Conservation (phyloP, 30 jellyfish, hydroid and myxozoan species). For the Hydra vulgaris region DNA sequence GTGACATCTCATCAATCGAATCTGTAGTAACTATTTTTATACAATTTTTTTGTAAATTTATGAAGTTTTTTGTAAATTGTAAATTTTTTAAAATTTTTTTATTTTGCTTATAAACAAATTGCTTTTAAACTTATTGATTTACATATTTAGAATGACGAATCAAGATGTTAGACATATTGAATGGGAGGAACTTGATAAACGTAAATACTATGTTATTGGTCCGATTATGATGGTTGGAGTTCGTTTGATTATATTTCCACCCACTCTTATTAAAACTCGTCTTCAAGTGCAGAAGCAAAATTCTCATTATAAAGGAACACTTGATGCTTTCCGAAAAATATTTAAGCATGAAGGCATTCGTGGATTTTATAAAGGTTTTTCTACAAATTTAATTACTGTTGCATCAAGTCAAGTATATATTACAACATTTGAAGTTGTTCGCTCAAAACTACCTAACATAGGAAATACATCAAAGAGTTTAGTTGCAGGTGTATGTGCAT, state of each 20-base stretch:
- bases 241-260: conserved; percentile 74
- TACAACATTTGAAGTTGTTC: conserved; percentile 63
- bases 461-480: conserved; percentile 47
- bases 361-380: conserved; percentile 84
- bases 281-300: conserved; percentile 67
- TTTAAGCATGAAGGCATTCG: conserved; percentile 82
- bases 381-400: conserved; percentile 46
- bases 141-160: neutral
- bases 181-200: conserved; percentile 91
- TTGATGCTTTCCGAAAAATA: conserved; percentile 74
- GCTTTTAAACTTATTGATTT: too few species aligned
- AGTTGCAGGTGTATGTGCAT: conserved; percentile 85
- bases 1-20: too few species aligned
- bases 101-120: too few species aligned
- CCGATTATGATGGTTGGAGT: conserved; percentile 72
- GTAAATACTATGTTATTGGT: conserved; percentile 68
- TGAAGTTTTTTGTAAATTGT: too few species aligned
- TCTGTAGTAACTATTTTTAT: too few species aligned
- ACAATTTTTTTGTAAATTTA: too few species aligned
- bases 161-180: conserved; percentile 40
- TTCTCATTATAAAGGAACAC: conserved; percentile 58
- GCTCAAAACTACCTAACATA: conserved; percentile 42
- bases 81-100: too few species aligned
- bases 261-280: conserved; percentile 79
- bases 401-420: conserved; percentile 73